phyloP scores from a whole-genome alignment of 2,113 vertebrate species.

The Hucho hucho region DNA sequence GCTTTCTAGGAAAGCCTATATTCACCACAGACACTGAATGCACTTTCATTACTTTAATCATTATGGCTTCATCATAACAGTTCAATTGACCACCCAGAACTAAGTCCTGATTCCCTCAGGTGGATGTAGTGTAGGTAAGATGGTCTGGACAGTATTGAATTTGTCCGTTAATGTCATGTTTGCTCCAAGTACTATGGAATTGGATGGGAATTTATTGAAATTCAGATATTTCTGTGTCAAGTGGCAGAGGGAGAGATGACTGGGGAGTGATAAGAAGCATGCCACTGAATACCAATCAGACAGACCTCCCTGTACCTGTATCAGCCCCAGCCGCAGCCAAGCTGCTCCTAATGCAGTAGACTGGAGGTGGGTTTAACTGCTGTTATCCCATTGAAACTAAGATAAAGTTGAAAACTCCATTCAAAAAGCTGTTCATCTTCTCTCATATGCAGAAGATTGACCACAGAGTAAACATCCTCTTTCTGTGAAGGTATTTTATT shows the following conservation, averaged over 20 bases:
- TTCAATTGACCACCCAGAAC: background rate
- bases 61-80: background rate
- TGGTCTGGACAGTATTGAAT: constrained; percentile 16
- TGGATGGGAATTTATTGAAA: constrained; percentile 8
- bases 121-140: constrained; percentile 2
- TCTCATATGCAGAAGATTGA: background rate
- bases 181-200: background rate
- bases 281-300: constrained; percentile 32
- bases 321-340: background rate
- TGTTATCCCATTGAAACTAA: background rate
- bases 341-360: background rate
- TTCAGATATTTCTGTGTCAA: constrained; percentile 23
- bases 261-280: constrained; percentile 19
- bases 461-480: background rate
- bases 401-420: background rate
- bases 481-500: no score
- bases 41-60: background rate
- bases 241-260: constrained; percentile 20
- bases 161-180: constrained; percentile 25
- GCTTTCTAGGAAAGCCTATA: background rate
- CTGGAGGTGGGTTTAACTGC: background rate
- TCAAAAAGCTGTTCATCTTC: background rate
- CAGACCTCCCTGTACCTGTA: background rate
- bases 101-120: background rate
- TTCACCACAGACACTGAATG: no score